Conservation (phyloP, 2,888 invertebrate genomes). For the Tipula helvola region DNA sequence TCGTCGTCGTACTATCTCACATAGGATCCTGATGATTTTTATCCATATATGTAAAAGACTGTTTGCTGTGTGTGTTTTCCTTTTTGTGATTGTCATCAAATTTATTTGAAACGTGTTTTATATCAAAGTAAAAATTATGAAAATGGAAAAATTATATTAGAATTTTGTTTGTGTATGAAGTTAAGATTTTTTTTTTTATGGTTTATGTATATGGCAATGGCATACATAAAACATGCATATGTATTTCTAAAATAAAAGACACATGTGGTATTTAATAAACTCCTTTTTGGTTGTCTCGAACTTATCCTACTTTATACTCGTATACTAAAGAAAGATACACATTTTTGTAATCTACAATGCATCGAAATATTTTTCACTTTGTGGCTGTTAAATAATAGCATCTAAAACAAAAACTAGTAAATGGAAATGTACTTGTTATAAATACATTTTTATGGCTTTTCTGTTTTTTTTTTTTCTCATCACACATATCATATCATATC, state of each 20-base stretch:
- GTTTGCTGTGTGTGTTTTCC: neutral
- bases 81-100: neutral
- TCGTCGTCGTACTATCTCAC: neutral
- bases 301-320: no score
- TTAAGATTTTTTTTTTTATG: neutral
- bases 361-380: neutral
- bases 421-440: neutral
- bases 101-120: neutral
- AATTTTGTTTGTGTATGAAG: neutral
- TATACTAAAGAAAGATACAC: neutral
- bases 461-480: neutral
- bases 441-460: neutral
- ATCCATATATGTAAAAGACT: neutral
- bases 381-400: neutral
- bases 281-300: neutral
- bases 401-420: neutral
- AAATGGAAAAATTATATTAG: neutral
- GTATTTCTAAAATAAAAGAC: neutral
- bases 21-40: neutral
- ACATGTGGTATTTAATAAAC: constrained; percentile 4
- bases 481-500: neutral
- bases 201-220: neutral
- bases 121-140: neutral
- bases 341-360: neutral
- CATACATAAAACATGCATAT: neutral